Base-by-base conservation (phyloP, 1,140 invertebrate genomes). In the Apolygus lucorum region DNA sequence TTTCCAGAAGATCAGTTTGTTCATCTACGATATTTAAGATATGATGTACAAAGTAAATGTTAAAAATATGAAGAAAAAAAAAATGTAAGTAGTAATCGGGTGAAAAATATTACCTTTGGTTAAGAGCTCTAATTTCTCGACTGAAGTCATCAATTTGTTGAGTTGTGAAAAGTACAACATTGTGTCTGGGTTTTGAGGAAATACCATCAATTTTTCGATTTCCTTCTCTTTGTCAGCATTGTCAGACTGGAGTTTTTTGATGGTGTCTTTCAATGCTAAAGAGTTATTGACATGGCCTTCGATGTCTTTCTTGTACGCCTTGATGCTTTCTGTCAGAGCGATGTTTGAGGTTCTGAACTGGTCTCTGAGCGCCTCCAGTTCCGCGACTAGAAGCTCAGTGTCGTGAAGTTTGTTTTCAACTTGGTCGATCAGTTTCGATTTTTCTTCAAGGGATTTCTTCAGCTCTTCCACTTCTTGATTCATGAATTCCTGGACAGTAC, bases 161-260 rank as follows among this genome's bases (percentile, higher is more conserved):
- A 59, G 22, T 4, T 59, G 54, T 11, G 54, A 59, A 21, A 59
- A 59, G 22, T 59, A 59, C 54, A 59, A 59, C 54, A 59, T 59
- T 13, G 54, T 59, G 54, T 59, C 54, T 11, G 54, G 54, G 22
- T 59, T 59, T 59, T 59, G 54, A 59, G 54, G 54, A 22, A 59
- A 59, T 21, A 59, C 8, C 11, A 21, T 24, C 54, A 59, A 59
- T 24, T 59, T 59, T 13, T 59, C 11, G 4, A 59, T 59, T 59
- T 59, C 54, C 22, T 59, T 11, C 4, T 59, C 13, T 24, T 59
- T 59, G 13, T 11, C 54, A 4, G 4, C 22, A 21, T 59, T 59
- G 8, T 59, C 54, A 24, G 4, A 17, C 22, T 59, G 11, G 8
- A 59, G 22, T 59, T 59, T 13, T 24, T 59, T 21, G 22, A 59